A percentile compares a stretch with the other conserved stretches of the same genome.
These are phyloP conservation scores for Homarus americanus DNA, from an alignment of 1,140 invertebrate genomes.

Conservation along the genomic window DNA sequence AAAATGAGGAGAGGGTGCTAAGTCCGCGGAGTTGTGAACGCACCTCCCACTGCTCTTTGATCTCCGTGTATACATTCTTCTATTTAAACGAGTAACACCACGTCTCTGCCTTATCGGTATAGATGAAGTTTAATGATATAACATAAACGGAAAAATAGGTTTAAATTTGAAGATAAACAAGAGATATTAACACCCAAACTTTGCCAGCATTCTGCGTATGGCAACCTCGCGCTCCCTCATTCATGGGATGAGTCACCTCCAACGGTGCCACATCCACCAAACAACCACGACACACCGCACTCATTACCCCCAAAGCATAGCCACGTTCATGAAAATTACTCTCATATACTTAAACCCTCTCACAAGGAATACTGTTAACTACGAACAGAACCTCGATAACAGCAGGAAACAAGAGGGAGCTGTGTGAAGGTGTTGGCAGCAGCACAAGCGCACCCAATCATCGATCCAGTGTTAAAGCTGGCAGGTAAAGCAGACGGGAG, in stretches of 20 bases:
- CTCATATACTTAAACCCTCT: not conserved
- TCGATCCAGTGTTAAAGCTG: slow-evolving; percentile 49
- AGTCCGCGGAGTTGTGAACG: too few species aligned
- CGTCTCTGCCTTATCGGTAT: too few species aligned
- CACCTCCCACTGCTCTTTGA: too few species aligned
- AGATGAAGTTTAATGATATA: too few species aligned
- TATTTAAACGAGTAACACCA: too few species aligned
- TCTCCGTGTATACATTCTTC: too few species aligned
- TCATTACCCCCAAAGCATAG: not conserved
- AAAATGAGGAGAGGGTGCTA: too few species aligned
- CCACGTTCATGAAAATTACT: not conserved
- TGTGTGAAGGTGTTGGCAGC: not conserved
- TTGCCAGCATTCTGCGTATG: too few species aligned
- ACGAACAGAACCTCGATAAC: too few species aligned
- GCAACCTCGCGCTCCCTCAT: slow-evolving; percentile 49
- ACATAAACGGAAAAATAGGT: too few species aligned
- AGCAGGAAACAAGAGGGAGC: not conserved
- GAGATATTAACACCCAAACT: too few species aligned
- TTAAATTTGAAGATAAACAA: too few species aligned
- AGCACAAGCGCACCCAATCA: slow-evolving; percentile 14
- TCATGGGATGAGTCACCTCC: slow-evolving; percentile 48
- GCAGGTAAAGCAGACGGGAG: not conserved
- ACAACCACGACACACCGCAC: not conserved
- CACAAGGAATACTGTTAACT: not conserved
- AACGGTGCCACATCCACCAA: slow-evolving; percentile 22